Conservation (phyloP, 2,113 vertebrate genomes). For the Spilogale gracilis region DNA sequence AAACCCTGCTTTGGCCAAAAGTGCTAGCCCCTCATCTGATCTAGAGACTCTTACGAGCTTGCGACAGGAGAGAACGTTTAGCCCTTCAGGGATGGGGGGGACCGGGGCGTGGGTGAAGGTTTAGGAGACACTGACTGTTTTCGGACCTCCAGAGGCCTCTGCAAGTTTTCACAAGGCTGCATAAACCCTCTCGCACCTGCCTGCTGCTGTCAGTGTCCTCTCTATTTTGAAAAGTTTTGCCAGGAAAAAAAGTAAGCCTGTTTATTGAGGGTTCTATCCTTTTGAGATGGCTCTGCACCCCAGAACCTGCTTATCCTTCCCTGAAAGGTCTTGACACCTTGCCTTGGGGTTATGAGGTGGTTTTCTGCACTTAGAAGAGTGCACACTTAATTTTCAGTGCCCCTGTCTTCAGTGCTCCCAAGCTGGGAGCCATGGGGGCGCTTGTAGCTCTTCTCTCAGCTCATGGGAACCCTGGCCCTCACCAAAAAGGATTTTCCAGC, state of each 20-base stretch:
- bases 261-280: not conserved
- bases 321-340: not conserved
- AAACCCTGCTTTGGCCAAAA: conserved; percentile 69
- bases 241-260: not conserved
- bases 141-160: not conserved
- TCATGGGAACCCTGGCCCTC: not conserved
- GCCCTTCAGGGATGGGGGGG: not conserved
- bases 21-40: not conserved
- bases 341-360: not conserved
- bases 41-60: conserved; percentile 2
- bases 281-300: not conserved
- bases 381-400: not conserved
- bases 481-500: not conserved
- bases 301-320: not conserved
- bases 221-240: not conserved
- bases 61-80: not conserved
- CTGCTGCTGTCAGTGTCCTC: not conserved
- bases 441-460: not conserved
- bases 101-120: not conserved
- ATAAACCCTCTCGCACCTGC: not conserved
- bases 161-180: not conserved
- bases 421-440: not conserved
- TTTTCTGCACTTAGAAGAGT: not conserved
- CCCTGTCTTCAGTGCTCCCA: not conserved
- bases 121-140: not conserved